Conservation (phyloP, 2,888 invertebrate genomes). For the Cerastis leucographa region DNA sequence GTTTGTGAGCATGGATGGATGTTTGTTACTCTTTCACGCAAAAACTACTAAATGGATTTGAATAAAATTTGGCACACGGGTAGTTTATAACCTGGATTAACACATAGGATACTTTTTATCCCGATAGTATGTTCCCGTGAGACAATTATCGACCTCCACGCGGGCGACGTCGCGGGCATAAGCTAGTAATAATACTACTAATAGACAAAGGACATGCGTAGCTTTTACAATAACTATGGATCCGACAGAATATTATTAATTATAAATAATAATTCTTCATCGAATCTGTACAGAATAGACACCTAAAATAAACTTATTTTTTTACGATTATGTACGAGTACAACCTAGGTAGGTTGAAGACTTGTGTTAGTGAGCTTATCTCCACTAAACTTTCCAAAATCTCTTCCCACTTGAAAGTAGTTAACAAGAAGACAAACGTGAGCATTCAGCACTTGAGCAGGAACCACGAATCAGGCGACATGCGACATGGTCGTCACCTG, state of each 20-base stretch:
- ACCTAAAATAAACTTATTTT: neutral
- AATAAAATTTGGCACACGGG: no score
- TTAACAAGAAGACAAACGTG: constrained; percentile 3
- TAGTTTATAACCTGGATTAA: no score
- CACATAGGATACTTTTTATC: no score
- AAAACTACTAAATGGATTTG: no score
- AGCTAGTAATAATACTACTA: no score
- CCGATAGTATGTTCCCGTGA: no score
- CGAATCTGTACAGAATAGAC: neutral
- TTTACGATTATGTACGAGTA: neutral
- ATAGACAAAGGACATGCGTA: neutral
- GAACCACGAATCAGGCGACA: neutral
- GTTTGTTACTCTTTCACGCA: no score
- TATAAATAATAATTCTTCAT: neutral
- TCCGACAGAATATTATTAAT: neutral
- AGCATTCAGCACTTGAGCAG: neutral
- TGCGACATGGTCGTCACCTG: constrained; percentile 11
- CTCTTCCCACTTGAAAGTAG: constrained; percentile 74
- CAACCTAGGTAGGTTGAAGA: neutral
- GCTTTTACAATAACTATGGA: neutral
- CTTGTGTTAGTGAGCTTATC: neutral
- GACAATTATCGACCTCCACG: no score
- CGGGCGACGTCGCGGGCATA: no score
- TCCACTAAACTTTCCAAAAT: constrained; percentile 2
- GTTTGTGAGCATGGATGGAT: no score